A percentile compares a stretch with the other conserved stretches of the same genome.
phyloP scores from a whole-genome alignment of 2,797 vertebrate genomes.

The Sebastes alutus region DNA sequence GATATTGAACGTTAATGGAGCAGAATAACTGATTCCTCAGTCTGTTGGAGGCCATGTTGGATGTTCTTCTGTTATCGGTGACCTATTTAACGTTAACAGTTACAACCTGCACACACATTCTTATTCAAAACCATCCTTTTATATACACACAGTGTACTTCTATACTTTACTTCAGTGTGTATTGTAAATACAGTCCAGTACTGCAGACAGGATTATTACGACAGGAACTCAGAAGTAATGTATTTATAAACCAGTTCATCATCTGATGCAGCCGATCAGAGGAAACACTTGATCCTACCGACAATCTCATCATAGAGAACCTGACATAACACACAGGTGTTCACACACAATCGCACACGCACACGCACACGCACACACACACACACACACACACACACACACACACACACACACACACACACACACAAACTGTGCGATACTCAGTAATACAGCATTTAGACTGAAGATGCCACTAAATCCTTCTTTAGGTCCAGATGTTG shows the following conservation, averaged over 20 bases:
- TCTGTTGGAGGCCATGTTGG: too few relatives aligned
- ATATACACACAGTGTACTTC: neutral
- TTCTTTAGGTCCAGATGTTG: too few relatives aligned
- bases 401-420: neutral
- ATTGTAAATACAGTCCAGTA: neutral
- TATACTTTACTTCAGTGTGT: neutral
- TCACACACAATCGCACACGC: too few relatives aligned
- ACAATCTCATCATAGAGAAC: conserved; percentile 31
- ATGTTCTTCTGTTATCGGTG: too few relatives aligned
- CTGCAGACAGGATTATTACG: conserved; percentile 8
- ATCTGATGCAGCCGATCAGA: conserved; percentile 21
- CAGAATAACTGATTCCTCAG: too few relatives aligned
- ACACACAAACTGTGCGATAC: neutral
- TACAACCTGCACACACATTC: neutral
- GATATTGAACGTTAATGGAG: too few relatives aligned
- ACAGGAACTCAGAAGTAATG: conserved; percentile 16
- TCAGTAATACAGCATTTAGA: too few relatives aligned
- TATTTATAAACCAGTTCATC: conserved; percentile 37
- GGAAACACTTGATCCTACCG: conserved; percentile 18
- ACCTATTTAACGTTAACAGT: neutral
- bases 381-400: too few relatives aligned
- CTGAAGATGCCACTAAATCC: too few relatives aligned
- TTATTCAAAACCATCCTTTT: too few relatives aligned
- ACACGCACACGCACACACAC: too few relatives aligned
- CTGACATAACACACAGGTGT: conserved; percentile 11